phyloP scores from a whole-genome alignment of 1,140 invertebrate genomes.

The Drosophila sechellia region DNA sequence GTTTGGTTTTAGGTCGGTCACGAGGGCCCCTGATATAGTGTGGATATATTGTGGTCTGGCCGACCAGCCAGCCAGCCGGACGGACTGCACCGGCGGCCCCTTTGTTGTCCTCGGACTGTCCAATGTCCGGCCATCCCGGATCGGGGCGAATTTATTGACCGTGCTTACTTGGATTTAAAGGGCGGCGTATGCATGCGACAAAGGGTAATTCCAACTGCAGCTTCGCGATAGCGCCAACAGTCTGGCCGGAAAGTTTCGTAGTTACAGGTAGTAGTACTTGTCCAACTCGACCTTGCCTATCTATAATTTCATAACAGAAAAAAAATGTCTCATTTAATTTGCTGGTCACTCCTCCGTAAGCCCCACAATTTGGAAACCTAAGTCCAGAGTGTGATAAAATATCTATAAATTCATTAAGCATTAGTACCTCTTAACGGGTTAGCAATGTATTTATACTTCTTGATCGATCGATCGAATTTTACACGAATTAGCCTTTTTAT shows the following conservation, averaged over 20 bases:
- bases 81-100: conserved; percentile 19
- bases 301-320: conserved; percentile 2
- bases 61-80: no score
- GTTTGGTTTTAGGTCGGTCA: conserved; percentile 31
- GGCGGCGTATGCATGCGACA: conserved; percentile 71
- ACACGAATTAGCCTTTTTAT: no score
- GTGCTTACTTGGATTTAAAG: conserved; percentile 69
- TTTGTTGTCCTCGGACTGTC: conserved; percentile 29
- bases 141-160: conserved; percentile 4
- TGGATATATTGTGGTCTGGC: conserved; percentile 4
- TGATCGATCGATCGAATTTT: no score
- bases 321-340: background rate
- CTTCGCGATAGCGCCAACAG: conserved; percentile 17
- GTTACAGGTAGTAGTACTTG: conserved; percentile 15
- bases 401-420: background rate
- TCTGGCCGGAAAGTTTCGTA: conserved; percentile 8
- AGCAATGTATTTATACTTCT: no score
- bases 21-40: conserved; percentile 33
- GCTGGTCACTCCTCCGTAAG: background rate
- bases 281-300: conserved; percentile 15
- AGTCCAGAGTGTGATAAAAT: background rate
- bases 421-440: background rate
- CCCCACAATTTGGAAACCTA: background rate
- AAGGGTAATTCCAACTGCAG: conserved; percentile 24
- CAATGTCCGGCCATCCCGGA: conserved; percentile 20